Evolutionary conservation across 1,140 invertebrate genomes (phyloP).

Genomic region (Drosophila cardini): DNA sequence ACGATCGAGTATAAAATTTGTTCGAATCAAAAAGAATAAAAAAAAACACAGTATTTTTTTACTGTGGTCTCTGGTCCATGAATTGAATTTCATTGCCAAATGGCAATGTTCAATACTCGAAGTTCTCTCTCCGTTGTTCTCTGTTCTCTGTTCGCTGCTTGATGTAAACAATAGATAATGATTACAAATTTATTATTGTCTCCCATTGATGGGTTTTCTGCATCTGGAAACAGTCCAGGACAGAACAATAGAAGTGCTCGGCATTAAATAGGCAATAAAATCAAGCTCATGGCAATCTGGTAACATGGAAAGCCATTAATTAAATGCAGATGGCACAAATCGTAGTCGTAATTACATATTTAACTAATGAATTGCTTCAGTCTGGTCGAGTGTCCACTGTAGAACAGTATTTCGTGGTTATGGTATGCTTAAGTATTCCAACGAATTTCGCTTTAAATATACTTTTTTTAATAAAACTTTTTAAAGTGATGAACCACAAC

Average conservation of each 20-base stretch:
- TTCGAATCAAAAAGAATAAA: too few relatives aligned
- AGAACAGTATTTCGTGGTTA: background rate
- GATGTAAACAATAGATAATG: slow-evolving; percentile 52
- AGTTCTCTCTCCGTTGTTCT: background rate
- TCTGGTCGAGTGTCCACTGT: background rate
- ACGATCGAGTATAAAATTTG: too few relatives aligned
- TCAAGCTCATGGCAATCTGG: slow-evolving; percentile 71
- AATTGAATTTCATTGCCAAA: slow-evolving; percentile 32
- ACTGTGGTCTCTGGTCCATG: too few relatives aligned
- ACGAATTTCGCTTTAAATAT: background rate
- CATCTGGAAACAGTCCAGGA: slow-evolving; percentile 49
- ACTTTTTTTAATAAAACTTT: background rate
- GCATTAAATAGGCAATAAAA: slow-evolving; percentile 63
- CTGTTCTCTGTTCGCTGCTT: background rate
- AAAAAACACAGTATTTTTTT: too few relatives aligned
- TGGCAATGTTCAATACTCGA: slow-evolving; percentile 7
- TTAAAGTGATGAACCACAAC: background rate
- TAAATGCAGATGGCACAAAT: slow-evolving; percentile 69
- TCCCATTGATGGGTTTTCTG: slow-evolving; percentile 10
- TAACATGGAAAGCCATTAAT: slow-evolving; percentile 59
- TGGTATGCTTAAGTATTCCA: slow-evolving; percentile 11
- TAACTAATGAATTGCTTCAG: background rate
- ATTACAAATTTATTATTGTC: slow-evolving; percentile 66
- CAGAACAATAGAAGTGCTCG: slow-evolving; percentile 16
- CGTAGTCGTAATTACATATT: slow-evolving; percentile 28